phyloP scores from a whole-genome alignment of 2,797 vertebrate genomes.

The Sciurus vulgaris region DNA sequence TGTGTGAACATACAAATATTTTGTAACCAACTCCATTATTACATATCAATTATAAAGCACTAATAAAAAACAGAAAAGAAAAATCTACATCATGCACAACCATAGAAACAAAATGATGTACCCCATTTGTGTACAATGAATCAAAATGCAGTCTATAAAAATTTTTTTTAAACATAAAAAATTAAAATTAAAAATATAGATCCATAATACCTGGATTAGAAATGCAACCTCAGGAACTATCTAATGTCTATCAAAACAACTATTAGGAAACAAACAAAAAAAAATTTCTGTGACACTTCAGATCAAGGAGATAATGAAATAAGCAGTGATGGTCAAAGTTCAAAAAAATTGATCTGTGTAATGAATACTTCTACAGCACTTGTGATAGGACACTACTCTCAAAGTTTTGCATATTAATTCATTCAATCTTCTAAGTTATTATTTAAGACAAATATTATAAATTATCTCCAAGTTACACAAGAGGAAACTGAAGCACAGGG shows the following conservation, averaged over 20 bases:
- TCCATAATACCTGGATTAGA: too few relatives aligned
- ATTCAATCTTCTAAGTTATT: conserved; percentile 2
- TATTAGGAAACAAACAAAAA: background rate
- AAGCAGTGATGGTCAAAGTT: background rate
- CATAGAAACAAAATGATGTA: too few relatives aligned
- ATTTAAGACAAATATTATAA: background rate
- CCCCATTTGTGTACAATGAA: too few relatives aligned
- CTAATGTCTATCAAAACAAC: too few relatives aligned
- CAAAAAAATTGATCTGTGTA: background rate
- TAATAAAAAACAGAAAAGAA: background rate
- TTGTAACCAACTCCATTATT: too few relatives aligned
- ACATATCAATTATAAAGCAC: too few relatives aligned
- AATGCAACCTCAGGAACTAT: too few relatives aligned
- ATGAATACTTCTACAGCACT: background rate
- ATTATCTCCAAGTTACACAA: background rate
- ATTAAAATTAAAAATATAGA: too few relatives aligned
- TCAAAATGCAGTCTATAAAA: too few relatives aligned
- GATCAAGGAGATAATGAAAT: background rate
- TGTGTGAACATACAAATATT: too few relatives aligned
- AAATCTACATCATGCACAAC: background rate
- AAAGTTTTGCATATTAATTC: background rate
- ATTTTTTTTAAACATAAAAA: too few relatives aligned
- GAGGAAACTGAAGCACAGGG: background rate
- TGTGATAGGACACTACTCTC: background rate
- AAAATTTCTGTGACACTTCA: conserved; percentile 4